Evolutionary conservation across 2,888 invertebrate genomes (phyloP).

Genomic region (Andrena minutula): DNA sequence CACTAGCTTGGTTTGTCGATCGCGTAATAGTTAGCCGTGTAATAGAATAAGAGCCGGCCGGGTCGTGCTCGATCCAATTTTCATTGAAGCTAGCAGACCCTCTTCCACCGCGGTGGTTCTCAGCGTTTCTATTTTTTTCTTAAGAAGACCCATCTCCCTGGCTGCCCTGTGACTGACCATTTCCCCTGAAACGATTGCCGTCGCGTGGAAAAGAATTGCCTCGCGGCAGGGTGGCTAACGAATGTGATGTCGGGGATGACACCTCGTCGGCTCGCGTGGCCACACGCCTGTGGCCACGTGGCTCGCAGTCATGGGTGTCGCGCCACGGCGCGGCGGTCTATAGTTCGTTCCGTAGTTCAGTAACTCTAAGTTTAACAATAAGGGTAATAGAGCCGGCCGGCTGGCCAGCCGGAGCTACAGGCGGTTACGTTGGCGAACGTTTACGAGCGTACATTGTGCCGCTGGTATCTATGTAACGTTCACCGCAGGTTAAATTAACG

Average conservation of each 20-base stretch:
- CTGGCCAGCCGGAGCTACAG: slow-evolving; percentile 64
- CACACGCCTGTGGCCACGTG: slow-evolving; percentile 84
- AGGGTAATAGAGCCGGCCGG: slow-evolving; percentile 77
- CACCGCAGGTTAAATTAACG: slow-evolving; percentile 70
- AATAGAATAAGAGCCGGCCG: slow-evolving; percentile 38
- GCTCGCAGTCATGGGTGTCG: slow-evolving; percentile 79
- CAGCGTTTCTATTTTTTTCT: slow-evolving; percentile 3
- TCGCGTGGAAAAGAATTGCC: neutral
- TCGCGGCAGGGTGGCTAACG: neutral
- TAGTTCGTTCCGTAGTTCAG: slow-evolving; percentile 83
- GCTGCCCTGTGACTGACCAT: neutral
- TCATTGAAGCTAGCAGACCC: slow-evolving; percentile 50
- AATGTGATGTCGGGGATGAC: slow-evolving; percentile 41
- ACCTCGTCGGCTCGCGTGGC: slow-evolving; percentile 70
- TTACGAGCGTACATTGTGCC: slow-evolving; percentile 40
- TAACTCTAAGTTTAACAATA: slow-evolving; percentile 84
- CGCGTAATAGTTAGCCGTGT: slow-evolving; percentile 18
- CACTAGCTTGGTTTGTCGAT: neutral
- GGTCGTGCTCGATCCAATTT: slow-evolving; percentile 47
- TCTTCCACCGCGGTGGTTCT: slow-evolving; percentile 25
- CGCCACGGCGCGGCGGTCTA: slow-evolving; percentile 75
- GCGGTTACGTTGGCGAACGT: slow-evolving; percentile 69
- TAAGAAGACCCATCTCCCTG: slow-evolving; percentile 1
- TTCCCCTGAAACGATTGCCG: neutral
- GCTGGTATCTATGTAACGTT: slow-evolving; percentile 34